These are phyloP conservation scores for Drosophila elegans DNA, from an alignment of 1,140 invertebrate genomes.

Conservation along the genomic window DNA sequence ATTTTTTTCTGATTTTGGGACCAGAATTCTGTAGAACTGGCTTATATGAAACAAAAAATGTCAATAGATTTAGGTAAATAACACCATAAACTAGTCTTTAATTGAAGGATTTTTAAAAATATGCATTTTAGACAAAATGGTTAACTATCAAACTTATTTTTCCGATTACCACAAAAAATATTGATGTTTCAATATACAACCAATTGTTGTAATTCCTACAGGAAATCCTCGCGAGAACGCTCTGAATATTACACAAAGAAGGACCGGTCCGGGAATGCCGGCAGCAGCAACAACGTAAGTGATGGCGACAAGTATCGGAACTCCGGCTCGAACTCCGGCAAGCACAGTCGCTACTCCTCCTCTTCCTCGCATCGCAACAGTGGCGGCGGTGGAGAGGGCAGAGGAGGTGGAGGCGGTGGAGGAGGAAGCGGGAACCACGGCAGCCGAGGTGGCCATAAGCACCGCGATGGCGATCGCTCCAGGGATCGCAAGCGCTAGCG, in stretches of 20 bases:
- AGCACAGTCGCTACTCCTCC: slow-evolving; percentile 65
- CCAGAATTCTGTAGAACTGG: too few species aligned
- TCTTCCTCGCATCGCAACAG: slow-evolving; percentile 56
- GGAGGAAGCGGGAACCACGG: slow-evolving; percentile 23
- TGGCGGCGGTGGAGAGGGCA: slow-evolving; percentile 15
- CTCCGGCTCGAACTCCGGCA: slow-evolving; percentile 63
- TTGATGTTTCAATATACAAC: too few species aligned
- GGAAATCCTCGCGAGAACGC: slow-evolving; percentile 72
- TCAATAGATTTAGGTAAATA: too few species aligned
- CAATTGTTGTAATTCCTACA: not conserved
- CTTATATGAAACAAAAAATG: too few species aligned
- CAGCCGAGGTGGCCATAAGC: slow-evolving; percentile 67
- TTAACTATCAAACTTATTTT: too few species aligned
- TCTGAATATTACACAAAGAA: slow-evolving; percentile 77
- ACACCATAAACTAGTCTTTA: too few species aligned
- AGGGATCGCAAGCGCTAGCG: slow-evolving; percentile 78
- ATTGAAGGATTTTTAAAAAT: too few species aligned
- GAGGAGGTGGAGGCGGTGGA: slow-evolving; percentile 15
- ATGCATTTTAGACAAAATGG: too few species aligned
- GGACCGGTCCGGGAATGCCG: slow-evolving; percentile 59
- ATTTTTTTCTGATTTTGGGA: too few species aligned
- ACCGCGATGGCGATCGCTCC: slow-evolving; percentile 75
- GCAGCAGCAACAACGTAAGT: slow-evolving; percentile 54
- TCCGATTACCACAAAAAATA: too few species aligned
- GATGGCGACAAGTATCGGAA: slow-evolving; percentile 75